Base-by-base conservation (phyloP, 1,140 invertebrate genomes). In the Drosophila guanche region DNA sequence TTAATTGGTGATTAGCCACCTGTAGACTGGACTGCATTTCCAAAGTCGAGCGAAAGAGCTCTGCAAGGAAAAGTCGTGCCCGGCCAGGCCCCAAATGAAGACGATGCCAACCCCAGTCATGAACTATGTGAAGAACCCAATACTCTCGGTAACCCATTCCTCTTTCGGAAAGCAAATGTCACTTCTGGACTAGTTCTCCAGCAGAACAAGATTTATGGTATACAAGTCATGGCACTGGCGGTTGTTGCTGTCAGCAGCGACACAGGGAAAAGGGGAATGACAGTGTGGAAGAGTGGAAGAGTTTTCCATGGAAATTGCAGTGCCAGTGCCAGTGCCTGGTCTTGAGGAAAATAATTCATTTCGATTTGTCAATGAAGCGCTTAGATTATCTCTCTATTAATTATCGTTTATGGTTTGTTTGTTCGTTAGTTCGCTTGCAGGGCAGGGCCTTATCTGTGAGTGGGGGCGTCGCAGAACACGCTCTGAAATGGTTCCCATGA, bases 1-100 rank as follows among this genome's bases (percentile, higher is more conserved):
- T 89, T 89, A 89, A 89, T 89, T 89, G 85, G 85, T 89, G 85
- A 89, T 89, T 89, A 89, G 81, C 85, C 85, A 89, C 85, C 85
- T 89, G 86, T 81, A 89, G 85, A 71, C 85, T 67, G 69, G 73
- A 69, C 67, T 80, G 81, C 81, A 86, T 86, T 76, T 61, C 60
- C 48, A 60, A n/a, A 58, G 46, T 12, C 23, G 23, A 45, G 22
- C 7, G 50, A 46, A 65, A 68, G 51, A 54, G 10, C 47, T 5
- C 7, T 55, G 25, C 40, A 58, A 52, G 58, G 53, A 55, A 67
- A 79, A 86, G 71, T 85, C 80, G 81, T 88, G 81, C 81, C 51
- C 47, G 65, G 57, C 54, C 59, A 50, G 59, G 57, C 60, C 74
- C 71, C 70, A 85, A 80, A 73, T 79, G 80, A 59, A 73, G 83